These are phyloP conservation scores for Amazona finschi DNA, from an alignment of 2,797 vertebrate genomes.

Conservation along the genomic window DNA sequence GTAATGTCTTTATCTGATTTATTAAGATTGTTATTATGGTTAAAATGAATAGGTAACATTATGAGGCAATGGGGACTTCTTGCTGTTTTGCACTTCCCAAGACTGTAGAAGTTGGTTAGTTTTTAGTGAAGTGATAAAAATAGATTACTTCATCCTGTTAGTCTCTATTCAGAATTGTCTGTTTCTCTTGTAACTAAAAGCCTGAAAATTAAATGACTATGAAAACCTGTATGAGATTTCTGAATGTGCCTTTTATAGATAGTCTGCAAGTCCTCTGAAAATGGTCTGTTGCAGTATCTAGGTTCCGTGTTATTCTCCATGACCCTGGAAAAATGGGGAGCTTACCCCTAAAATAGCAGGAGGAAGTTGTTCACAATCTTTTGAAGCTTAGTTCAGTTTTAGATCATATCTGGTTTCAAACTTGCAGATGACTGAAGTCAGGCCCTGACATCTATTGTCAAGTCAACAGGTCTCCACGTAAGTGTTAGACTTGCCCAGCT, in stretches of 20 bases:
- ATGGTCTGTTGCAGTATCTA: not conserved
- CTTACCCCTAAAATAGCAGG: not conserved
- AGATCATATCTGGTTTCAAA: not conserved
- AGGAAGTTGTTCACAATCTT: not conserved
- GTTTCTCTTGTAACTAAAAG: not conserved
- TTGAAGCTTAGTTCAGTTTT: not conserved
- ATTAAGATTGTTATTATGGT: not conserved
- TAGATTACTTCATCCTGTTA: not conserved
- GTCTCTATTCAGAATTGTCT: not conserved
- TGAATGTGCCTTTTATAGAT: not conserved
- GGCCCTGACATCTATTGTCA: not conserved
- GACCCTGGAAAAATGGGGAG: not conserved
- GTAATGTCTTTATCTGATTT: not conserved
- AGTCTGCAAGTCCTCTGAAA: not conserved
- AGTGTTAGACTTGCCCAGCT: not conserved
- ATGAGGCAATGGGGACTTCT: not conserved
- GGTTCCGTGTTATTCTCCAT: not conserved
- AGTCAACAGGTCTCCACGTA: not conserved
- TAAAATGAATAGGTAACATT: not conserved
- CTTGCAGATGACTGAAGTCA: not conserved
- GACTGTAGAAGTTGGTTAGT: not conserved
- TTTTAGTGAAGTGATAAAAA: not conserved
- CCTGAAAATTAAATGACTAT: not conserved
- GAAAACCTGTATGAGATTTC: not conserved
- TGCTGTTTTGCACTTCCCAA: not conserved